These are phyloP conservation scores for Sebastes schlegelii DNA, from an alignment of 2,113 vertebrate species.

Conservation along the genomic window DNA sequence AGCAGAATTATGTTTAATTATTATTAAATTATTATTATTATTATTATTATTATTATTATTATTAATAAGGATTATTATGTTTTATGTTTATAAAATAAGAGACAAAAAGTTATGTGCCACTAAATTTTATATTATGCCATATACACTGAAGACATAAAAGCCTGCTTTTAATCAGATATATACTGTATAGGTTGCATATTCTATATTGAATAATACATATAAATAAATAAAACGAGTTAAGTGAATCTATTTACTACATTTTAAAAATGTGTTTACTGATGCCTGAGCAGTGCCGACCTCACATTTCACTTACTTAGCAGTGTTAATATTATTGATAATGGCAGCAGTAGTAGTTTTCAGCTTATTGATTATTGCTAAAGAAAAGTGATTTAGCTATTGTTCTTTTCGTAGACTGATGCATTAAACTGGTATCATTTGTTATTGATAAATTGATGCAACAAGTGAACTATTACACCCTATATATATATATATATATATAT, in stretches of 20 bases:
- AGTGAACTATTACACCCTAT: background rate
- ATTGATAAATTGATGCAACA: slow-evolving; percentile 17
- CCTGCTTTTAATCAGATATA: background rate
- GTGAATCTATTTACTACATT: background rate
- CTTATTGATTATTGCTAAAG: background rate
- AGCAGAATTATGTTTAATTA: no score
- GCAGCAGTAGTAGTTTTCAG: background rate
- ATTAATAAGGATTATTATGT: no score
- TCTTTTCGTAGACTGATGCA: background rate
- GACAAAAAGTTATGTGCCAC: background rate
- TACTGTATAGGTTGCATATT: background rate
- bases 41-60: no score
- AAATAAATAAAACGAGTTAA: background rate
- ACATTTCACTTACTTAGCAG: background rate
- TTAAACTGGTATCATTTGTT: background rate
- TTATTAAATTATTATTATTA: no score
- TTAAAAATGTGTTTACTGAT: background rate
- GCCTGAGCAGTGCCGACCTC: background rate
- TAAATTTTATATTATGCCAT: background rate
- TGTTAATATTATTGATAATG: background rate
- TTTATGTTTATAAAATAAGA: background rate
- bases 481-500: background rate
- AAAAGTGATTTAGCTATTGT: background rate
- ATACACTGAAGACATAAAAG: background rate
- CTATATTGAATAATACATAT: no score